Evolutionary conservation across 2,888 invertebrate genomes (phyloP).

Genomic region (Brachylomia viminalis): DNA sequence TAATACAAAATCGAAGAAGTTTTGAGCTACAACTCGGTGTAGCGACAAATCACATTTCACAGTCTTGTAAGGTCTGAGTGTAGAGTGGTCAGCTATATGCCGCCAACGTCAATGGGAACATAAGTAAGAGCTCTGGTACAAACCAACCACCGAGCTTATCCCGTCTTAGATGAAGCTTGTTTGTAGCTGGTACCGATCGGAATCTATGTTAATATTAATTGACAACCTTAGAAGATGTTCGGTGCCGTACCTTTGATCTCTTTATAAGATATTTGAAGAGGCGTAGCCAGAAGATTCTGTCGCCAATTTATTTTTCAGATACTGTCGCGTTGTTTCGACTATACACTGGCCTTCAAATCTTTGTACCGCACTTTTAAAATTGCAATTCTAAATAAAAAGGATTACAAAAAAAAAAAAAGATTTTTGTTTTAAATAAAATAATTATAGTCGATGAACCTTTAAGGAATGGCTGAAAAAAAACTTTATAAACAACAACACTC

Average conservation of each 20-base stretch:
- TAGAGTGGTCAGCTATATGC: slow-evolving; percentile 57
- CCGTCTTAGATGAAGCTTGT: slow-evolving; percentile 19
- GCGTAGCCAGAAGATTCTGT: background rate
- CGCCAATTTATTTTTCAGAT: slow-evolving; percentile 11
- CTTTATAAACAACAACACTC: too few relatives aligned
- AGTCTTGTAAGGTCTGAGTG: too few relatives aligned
- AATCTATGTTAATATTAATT: slow-evolving; percentile 44
- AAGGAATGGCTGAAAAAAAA: too few relatives aligned
- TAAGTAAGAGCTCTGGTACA: slow-evolving; percentile 49
- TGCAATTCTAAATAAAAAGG: too few relatives aligned
- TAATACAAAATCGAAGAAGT: slow-evolving; percentile 53
- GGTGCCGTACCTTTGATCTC: slow-evolving; percentile 14
- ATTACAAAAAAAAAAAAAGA: too few relatives aligned
- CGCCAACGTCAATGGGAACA: slow-evolving; percentile 44
- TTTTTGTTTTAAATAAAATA: too few relatives aligned
- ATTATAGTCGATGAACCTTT: too few relatives aligned
- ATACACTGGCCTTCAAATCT: too few relatives aligned
- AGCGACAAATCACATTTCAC: slow-evolving; percentile 71
- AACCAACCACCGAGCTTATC: slow-evolving; percentile 35
- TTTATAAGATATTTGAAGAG: slow-evolving; percentile 15
- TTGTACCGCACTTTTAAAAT: too few relatives aligned
- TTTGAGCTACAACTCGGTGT: slow-evolving; percentile 54
- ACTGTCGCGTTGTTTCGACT: too few relatives aligned
- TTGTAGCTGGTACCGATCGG: slow-evolving; percentile 26
- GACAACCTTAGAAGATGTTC: slow-evolving; percentile 27